Evolutionary conservation across 2,113 vertebrate genomes (phyloP), one percentile per base, ranked within the genome.

Genomic region (Gobiocypris rarus): DNA sequence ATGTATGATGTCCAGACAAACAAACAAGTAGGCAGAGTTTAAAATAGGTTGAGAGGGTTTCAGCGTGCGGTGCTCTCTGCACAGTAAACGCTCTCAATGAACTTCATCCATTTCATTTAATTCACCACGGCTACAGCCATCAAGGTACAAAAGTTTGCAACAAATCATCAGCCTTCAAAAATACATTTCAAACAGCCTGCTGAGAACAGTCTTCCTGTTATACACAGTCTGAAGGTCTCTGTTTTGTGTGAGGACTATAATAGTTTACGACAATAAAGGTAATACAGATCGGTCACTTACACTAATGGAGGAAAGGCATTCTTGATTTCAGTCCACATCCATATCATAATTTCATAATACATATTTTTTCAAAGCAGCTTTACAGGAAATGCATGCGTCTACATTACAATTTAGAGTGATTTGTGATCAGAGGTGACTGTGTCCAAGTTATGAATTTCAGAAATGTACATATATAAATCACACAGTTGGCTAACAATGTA

Each of bases 61-160:
- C n/a, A 71, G n/a, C 10, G 0, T 69, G 11, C 69, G 14, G 11
- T 59, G 58, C 58, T 59, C 58, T 59, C n/a, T 43, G 41, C 19
- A 71, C 17, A 70, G 31, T 69, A 22, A 71, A 71, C 5, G 1
- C 34, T n/a, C 38, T 43, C 38, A 71, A 70, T 43, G 38, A 13
- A 43, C 69, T 70, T 41, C 9, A 69, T 71, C 43, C 5, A 71
- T 71, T 22, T 71, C 22, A 24, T 71, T 45, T 45, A 73, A 73
- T 48, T 2, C 11, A 0, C 11, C 5, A 6, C 41, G 1, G 11
- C 41, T 45, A n/a, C 41, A 45, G 41, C 11, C 41, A 73, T 71
- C 69, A 48, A 65, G 26, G 61, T 26, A 17, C 26, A 63, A 45
- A 14, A 24, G 31, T 71, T 24, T 71, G 22, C 69, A 45, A 24